Base-by-base conservation (phyloP, 2,888 invertebrate species). In the Amphipyra berbera region DNA sequence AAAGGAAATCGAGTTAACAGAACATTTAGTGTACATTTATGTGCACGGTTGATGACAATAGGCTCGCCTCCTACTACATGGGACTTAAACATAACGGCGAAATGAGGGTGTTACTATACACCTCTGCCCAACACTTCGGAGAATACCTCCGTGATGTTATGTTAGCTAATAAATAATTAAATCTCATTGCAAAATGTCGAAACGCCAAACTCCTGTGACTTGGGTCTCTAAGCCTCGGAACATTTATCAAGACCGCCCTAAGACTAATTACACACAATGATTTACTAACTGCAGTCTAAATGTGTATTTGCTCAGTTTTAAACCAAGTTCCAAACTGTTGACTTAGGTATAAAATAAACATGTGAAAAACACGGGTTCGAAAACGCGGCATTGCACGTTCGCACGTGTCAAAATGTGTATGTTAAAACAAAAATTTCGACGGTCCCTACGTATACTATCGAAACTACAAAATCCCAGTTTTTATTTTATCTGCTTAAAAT, bases 241-340 rank as follows among this genome's bases (percentile, higher is more conserved):
- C 82, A 80, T 83, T 78, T 67, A 78, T 82, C 80, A 82, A 59
- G 49, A 35, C 53, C 61, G 57, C 65, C 69, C 68, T 68, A 66
- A 73, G 73, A 76, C 80, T 83, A 84, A 85, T 84, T 84, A 78
- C 78, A 58, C 56, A 53, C 71, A 81, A 82, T 82, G 82, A 82
- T 84, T 84, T 84, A 85, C 79, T 76, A 66, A 73, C 76, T 73
- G 72, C 80, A 81, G 76, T 81, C 77, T 71, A 64, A 73, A 77
- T 76, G 73, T 68, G 66, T 73, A 68, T 67, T 78, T 78, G 73
- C 68, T 79, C 73, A 76, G 78, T 79, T 76, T 71, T 63, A 73
- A 69, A 67, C 67, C 33, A n/a, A 50, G 38, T 42, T 46, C 12
- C 10, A 14, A 70, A 37, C 12, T 10, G 41, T 52, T 10, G 14